phyloP scores from a whole-genome alignment of 1,140 invertebrate species.

The Frieseomelitta varia region DNA sequence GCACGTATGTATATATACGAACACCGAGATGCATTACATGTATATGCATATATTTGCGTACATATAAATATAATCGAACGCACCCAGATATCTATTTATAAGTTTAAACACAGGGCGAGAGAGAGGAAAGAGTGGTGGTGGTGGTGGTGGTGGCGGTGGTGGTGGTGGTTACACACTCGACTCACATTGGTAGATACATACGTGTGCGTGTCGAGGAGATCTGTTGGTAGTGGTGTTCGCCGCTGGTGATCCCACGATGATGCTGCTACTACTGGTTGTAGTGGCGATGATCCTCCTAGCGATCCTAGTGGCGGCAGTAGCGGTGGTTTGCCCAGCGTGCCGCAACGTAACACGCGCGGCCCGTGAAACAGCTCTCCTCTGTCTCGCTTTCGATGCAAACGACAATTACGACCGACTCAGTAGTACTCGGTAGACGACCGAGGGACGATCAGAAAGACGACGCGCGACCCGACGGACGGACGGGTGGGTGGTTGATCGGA shows the following conservation, averaged over 20 bases:
- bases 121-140: slow-evolving; percentile 52
- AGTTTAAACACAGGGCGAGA: slow-evolving; percentile 64
- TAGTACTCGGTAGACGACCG: neutral
- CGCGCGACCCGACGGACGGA: neutral
- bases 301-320: slow-evolving; percentile 7
- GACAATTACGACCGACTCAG: neutral
- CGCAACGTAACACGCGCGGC: neutral
- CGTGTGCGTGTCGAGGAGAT: slow-evolving; percentile 4
- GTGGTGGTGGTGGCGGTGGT: no score
- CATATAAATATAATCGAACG: slow-evolving; percentile 76
- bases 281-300: neutral
- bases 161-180: slow-evolving; percentile 33
- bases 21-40: neutral
- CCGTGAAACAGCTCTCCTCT: neutral
- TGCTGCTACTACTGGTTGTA: slow-evolving; percentile 7
- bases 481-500: neutral
- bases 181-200: neutral
- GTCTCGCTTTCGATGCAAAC: neutral
- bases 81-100: slow-evolving; percentile 78
- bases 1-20: neutral
- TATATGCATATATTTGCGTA: slow-evolving; percentile 33
- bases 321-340: neutral
- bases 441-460: no score
- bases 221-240: slow-evolving; percentile 13
- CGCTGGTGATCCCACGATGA: slow-evolving; percentile 7